phyloP scores from a whole-genome alignment of 2,888 invertebrate genomes.

The Zele albiditarsus region DNA sequence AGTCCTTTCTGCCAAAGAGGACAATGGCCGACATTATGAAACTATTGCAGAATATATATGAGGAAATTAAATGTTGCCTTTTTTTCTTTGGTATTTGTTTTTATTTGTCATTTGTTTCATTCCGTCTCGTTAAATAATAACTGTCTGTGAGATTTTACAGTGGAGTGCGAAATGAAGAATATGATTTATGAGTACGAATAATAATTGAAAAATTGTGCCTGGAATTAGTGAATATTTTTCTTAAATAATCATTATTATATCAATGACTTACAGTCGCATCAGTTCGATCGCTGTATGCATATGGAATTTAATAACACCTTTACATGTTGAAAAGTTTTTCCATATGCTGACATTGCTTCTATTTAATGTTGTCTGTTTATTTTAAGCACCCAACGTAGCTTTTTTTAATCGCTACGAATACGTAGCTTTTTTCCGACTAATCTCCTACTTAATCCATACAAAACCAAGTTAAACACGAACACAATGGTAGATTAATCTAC shows the following conservation, averaged over 20 bases:
- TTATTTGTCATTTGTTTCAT: conserved; percentile 3
- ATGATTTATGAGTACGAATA: not conserved
- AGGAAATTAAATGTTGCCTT: not conserved
- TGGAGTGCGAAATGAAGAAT: not conserved
- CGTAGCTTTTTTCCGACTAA: not conserved
- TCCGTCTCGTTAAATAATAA: conserved; percentile 11
- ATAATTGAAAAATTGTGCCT: no score
- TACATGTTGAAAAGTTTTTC: no score
- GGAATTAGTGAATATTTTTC: no score
- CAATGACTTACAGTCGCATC: no score
- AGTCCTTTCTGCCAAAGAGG: not conserved
- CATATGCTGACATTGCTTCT: no score
- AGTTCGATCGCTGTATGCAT: no score
- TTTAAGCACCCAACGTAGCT: no score
- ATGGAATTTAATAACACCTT: no score
- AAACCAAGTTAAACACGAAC: not conserved
- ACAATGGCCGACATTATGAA: conserved; percentile 27
- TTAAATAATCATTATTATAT: no score
- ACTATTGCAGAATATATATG: not conserved
- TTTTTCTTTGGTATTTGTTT: not conserved
- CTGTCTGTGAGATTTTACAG: conserved; percentile 10
- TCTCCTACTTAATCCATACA: not conserved
- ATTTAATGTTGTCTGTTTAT: no score
- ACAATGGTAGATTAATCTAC: not conserved
- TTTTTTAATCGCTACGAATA: no score